A percentile compares a stretch with the other conserved stretches of the same genome.
Evolutionary conservation across 2,797 vertebrate genomes (phyloP).

Genomic region (Chaetodon trifasciatus): DNA sequence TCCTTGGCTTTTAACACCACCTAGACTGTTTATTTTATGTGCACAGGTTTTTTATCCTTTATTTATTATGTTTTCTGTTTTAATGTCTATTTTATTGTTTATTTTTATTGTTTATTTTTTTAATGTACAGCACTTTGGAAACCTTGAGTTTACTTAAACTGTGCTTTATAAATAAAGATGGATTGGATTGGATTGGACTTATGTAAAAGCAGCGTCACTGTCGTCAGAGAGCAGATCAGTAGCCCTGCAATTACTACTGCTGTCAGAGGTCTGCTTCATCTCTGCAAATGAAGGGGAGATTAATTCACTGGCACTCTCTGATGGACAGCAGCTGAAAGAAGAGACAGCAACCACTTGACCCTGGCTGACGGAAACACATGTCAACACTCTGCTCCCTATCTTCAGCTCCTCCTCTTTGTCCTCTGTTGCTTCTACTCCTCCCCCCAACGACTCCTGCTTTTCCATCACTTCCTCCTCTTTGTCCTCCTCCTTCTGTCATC

Average conservation of each 20-base stretch:
- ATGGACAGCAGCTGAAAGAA: slow-evolving; percentile 75
- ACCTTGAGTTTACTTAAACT: too few species aligned
- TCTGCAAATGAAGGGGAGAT: slow-evolving; percentile 65
- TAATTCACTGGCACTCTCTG: slow-evolving; percentile 69
- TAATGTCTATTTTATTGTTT: too few species aligned
- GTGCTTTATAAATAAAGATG: too few species aligned
- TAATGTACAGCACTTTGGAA: too few species aligned
- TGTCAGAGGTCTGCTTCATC: slow-evolving; percentile 67
- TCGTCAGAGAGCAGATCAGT: slow-evolving; percentile 64
- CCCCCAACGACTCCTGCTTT: slow-evolving; percentile 19
- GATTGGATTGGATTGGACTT: too few species aligned
- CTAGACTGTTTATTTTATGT: too few species aligned
- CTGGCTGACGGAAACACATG: slow-evolving; percentile 75
- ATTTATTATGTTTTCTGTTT: too few species aligned
- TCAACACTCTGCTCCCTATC: slow-evolving; percentile 68
- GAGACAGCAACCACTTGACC: slow-evolving; percentile 70
- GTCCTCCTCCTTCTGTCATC: slow-evolving; percentile 49
- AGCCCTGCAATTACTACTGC: slow-evolving; percentile 68
- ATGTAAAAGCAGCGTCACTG: slow-evolving; percentile 53
- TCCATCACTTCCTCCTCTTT: slow-evolving; percentile 36
- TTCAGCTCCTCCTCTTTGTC: slow-evolving; percentile 49
- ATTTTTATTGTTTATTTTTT: too few species aligned
- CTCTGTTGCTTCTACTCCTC: slow-evolving; percentile 6
- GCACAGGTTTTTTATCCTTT: too few species aligned
- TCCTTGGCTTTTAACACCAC: too few species aligned